phyloP scores from a whole-genome alignment of 2,888 invertebrate species.

The Gymnocheta viridis region DNA sequence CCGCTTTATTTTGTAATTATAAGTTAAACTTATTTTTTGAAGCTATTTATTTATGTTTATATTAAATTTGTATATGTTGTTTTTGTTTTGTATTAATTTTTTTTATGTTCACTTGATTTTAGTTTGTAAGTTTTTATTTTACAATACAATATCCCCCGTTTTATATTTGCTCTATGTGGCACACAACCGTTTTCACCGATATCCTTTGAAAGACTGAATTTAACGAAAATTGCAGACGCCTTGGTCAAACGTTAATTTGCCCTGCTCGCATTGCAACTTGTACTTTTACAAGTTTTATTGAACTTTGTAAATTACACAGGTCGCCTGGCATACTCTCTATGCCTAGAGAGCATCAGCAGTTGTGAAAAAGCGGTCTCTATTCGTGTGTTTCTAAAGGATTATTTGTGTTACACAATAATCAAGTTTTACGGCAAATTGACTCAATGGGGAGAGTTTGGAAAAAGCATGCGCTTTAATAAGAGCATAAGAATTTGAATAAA shows the following conservation, averaged over 20 bases:
- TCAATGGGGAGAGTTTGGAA: not conserved
- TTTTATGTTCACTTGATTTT: not conserved
- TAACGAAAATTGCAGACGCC: not conserved
- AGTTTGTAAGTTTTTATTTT: conserved; percentile 14
- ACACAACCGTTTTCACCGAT: conserved; percentile 66
- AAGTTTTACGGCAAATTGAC: conserved; percentile 38
- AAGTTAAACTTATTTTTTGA: not conserved
- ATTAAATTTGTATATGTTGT: not conserved
- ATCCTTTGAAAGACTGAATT: conserved; percentile 56
- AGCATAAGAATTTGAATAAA: not conserved
- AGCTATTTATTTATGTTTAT: not conserved
- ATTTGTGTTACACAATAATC: conserved; percentile 3
- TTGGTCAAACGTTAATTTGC: conserved; percentile 2
- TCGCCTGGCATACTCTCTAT: not conserved
- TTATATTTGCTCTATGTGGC: not conserved
- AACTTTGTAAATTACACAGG: conserved; percentile 58
- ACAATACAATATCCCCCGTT: not conserved
- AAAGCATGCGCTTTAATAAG: conserved; percentile 31
- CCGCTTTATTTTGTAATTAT: not conserved
- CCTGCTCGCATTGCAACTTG: not conserved
- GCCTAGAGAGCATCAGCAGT: not conserved
- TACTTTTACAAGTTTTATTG: conserved; percentile 56
- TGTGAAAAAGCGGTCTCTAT: conserved; percentile 45
- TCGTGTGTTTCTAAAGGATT: conserved; percentile 6
- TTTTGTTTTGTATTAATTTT: not conserved